phyloP scores from a whole-genome alignment of 2,113 vertebrate genomes.

The Stegastes partitus region DNA sequence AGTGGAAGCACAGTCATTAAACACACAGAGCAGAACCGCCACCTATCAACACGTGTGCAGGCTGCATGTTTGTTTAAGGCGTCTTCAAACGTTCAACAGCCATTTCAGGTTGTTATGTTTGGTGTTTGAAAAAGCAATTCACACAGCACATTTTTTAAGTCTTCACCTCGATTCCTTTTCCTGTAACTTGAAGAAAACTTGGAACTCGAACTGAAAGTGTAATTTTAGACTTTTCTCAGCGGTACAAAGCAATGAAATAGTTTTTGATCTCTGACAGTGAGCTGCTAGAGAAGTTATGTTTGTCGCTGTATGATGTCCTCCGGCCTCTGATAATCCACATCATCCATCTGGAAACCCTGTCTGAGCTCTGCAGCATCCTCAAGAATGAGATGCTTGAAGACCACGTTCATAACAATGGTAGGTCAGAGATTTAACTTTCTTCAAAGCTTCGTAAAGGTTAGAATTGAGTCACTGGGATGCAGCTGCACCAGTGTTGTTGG shows the following conservation, averaged over 20 bases:
- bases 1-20: background rate
- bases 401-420: conserved; percentile 96
- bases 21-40: background rate
- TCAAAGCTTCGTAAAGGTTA: conserved; percentile 4
- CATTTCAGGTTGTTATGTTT: conserved; percentile 11
- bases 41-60: background rate
- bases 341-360: conserved; percentile 96
- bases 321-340: conserved; percentile 97
- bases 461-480: no score
- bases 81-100: background rate
- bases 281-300: conserved; percentile 94
- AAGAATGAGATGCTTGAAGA: conserved; percentile 99
- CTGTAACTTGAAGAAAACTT: conserved; percentile 2
- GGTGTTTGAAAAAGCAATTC: conserved; percentile 6
- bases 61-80: conserved; percentile 46
- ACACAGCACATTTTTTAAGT: background rate
- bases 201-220: background rate
- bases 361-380: conserved; percentile 97
- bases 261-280: conserved; percentile 83
- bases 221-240: conserved; percentile 17
- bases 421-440: conserved; percentile 6
- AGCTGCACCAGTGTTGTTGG: no score
- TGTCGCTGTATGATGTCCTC: conserved; percentile 96
- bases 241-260: conserved; percentile 21
- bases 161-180: conserved; percentile 2